Evolutionary conservation across 2,113 vertebrate species (phyloP).

Genomic region (Scytalopus superciliaris): DNA sequence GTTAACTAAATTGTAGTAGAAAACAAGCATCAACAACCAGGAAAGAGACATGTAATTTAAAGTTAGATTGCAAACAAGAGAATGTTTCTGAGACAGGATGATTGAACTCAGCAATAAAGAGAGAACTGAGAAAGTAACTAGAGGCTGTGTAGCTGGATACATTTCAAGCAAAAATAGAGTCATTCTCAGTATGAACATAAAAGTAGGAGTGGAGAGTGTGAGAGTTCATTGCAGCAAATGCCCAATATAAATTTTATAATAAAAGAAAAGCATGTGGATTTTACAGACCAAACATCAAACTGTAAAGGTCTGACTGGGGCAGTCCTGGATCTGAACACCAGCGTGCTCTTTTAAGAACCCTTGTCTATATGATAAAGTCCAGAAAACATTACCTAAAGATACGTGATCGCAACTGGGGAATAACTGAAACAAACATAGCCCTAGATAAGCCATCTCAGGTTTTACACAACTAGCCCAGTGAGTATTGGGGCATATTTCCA

Average conservation of each 20-base stretch:
- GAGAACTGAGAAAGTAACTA: not conserved
- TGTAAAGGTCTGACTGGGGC: not conserved
- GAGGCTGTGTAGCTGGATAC: not conserved
- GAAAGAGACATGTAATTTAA: not conserved
- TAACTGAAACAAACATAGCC: not conserved
- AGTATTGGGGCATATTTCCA: not conserved
- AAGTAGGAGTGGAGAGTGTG: not conserved
- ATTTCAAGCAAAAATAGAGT: slow-evolving; percentile 30
- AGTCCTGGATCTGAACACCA: not conserved
- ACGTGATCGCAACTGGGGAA: not conserved
- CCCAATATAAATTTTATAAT: slow-evolving; percentile 20
- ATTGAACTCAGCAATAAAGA: slow-evolving; percentile 13
- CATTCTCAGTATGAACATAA: slow-evolving; percentile 25
- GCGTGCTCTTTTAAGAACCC: not conserved
- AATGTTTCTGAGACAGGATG: not conserved
- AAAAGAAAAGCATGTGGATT: slow-evolving; percentile 41
- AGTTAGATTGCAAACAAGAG: not conserved
- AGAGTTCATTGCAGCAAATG: slow-evolving; percentile 1
- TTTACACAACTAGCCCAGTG: not conserved
- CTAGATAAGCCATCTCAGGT: not conserved
- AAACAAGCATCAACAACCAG: not conserved
- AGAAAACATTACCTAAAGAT: not conserved
- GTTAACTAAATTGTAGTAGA: not conserved
- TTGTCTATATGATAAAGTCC: not conserved
- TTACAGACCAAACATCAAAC: not conserved